Evolutionary conservation across 2,113 vertebrate genomes (phyloP).

Genomic region (Neomonachus schauinslandi): DNA sequence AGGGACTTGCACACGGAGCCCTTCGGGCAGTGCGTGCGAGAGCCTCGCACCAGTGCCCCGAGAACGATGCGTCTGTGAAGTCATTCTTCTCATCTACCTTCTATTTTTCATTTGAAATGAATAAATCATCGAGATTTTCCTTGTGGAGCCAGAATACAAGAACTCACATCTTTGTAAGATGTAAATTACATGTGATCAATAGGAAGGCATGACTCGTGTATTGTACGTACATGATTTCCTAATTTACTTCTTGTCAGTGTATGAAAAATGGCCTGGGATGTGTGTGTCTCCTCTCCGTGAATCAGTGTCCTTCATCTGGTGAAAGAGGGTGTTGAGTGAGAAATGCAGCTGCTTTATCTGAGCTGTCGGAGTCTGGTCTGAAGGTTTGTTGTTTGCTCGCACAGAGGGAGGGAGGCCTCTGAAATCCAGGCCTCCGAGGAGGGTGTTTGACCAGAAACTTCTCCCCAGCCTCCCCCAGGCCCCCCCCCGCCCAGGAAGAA

Average conservation of each 20-base stretch:
- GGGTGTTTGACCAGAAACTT: slow-evolving; percentile 51
- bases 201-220: slow-evolving; percentile 89
- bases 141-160: slow-evolving; percentile 95
- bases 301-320: slow-evolving; percentile 82
- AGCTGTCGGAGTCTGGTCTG: slow-evolving; percentile 52
- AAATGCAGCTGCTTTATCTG: not conserved
- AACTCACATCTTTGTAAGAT: slow-evolving; percentile 96
- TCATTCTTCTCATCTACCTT: slow-evolving; percentile 99
- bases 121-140: slow-evolving; percentile 99
- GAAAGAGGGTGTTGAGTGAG: slow-evolving; percentile 52
- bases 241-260: slow-evolving; percentile 88
- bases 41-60: slow-evolving; percentile 95
- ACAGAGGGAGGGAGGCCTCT: not conserved
- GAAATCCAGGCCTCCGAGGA: slow-evolving; percentile 64
- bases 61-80: slow-evolving; percentile 96
- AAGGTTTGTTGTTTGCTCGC: not conserved
- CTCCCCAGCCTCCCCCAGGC: not conserved
- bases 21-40: slow-evolving; percentile 91
- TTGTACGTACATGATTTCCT: slow-evolving; percentile 88
- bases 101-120: slow-evolving; percentile 97
- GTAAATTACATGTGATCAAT: slow-evolving; percentile 99
- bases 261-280: slow-evolving; percentile 82
- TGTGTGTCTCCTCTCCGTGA: slow-evolving; percentile 80
- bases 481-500: slow-evolving; percentile 10
- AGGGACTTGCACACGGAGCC: slow-evolving; percentile 96